Evolutionary conservation across 2,797 vertebrate species (phyloP).

Genomic region (Mallotus villosus): DNA sequence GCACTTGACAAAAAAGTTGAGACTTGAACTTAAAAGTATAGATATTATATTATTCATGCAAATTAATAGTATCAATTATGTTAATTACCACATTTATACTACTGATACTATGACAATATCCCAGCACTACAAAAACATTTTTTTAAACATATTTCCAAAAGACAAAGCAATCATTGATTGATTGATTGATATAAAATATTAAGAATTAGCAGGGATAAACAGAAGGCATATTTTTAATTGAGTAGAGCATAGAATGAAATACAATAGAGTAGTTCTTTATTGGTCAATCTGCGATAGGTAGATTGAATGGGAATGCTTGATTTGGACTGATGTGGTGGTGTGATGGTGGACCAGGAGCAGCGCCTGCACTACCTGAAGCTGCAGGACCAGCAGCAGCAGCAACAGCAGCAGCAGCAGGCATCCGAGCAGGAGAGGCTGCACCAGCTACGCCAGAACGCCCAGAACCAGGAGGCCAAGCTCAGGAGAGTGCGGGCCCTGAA

Average conservation of each 20-base stretch:
- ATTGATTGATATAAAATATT: neutral
- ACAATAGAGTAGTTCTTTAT: neutral
- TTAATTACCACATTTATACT: no score
- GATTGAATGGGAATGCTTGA: neutral
- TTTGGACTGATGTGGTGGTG: neutral
- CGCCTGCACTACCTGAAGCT: constrained; percentile 90
- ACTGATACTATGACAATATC: no score
- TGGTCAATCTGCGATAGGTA: neutral
- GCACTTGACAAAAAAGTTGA: no score
- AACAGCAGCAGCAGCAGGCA: constrained; percentile 85
- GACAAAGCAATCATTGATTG: no score
- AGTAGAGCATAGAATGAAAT: no score
- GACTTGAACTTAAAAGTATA: no score
- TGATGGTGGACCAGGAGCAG: constrained; percentile 80
- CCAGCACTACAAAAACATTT: no score
- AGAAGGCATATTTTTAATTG: neutral
- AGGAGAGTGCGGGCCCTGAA: constrained; percentile 86
- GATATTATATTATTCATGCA: no score
- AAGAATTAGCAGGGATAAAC: neutral
- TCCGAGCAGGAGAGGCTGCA: constrained; percentile 87
- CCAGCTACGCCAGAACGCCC: constrained; percentile 84
- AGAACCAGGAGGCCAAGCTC: constrained; percentile 92
- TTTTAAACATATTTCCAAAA: no score
- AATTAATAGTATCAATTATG: no score
- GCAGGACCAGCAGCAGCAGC: constrained; percentile 80